Conservation (phyloP, 2,113 vertebrate genomes). For the Amazona vittata region DNA sequence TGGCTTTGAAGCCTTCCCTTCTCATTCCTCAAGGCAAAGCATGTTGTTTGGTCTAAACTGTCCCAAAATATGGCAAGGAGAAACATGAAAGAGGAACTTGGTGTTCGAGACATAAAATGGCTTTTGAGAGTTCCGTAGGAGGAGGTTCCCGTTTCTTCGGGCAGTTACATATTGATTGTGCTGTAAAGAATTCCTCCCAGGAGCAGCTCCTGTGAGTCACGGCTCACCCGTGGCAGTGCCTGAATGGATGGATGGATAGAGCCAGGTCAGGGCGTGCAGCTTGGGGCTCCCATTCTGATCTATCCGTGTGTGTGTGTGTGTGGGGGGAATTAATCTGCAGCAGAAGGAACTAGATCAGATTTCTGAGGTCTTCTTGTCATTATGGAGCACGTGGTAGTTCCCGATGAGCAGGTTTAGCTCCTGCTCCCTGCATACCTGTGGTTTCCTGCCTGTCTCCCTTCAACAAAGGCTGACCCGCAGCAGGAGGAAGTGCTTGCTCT, state of each 20-base stretch:
- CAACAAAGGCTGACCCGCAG: neutral
- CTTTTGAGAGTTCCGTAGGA: neutral
- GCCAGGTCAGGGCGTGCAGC: neutral
- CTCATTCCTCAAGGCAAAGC: neutral
- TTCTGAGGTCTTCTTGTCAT: neutral
- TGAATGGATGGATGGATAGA: neutral
- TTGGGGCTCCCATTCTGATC: neutral
- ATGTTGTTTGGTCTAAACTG: neutral
- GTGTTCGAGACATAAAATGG: neutral
- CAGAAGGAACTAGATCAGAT: neutral
- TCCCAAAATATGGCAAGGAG: neutral
- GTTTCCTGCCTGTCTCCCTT: neutral
- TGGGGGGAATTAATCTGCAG: neutral
- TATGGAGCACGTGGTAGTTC: neutral
- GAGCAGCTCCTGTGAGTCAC: neutral
- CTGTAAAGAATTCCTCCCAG: neutral
- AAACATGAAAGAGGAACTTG: slow-evolving; percentile 27
- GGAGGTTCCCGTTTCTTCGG: neutral
- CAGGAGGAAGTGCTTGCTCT: neutral
- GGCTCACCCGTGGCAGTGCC: neutral
- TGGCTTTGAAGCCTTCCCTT: neutral
- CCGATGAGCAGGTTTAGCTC: neutral
- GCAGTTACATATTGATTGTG: accelerated
- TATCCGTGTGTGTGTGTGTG: neutral
- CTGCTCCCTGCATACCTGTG: neutral